phyloP scores from a whole-genome alignment of 2,888 invertebrate genomes.

The Leistus spinibarbis region DNA sequence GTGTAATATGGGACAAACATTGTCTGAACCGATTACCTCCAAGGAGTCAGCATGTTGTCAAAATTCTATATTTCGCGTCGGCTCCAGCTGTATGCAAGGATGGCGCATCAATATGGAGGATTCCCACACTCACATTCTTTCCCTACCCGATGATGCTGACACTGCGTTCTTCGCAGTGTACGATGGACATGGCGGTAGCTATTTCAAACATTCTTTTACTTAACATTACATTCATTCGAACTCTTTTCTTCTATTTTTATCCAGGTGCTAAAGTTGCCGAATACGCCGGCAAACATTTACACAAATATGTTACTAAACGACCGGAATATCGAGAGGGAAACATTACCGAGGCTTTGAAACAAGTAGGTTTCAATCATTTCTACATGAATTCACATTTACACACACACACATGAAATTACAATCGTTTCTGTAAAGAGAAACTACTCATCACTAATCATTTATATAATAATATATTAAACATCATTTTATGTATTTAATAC shows the following conservation, averaged over 20 bases:
- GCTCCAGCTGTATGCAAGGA: slow-evolving; percentile 99
- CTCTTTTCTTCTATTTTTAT: slow-evolving; percentile 45
- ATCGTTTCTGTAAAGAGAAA: too few relatives aligned
- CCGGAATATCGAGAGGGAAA: slow-evolving; percentile 84
- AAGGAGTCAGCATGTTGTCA: slow-evolving; percentile 84
- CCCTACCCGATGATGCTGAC: slow-evolving; percentile 89
- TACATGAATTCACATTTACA: neutral
- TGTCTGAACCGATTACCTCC: slow-evolving; percentile 94
- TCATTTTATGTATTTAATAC: too few relatives aligned
- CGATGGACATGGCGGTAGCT: slow-evolving; percentile 88
- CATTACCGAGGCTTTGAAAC: slow-evolving; percentile 82
- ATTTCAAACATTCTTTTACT: neutral
- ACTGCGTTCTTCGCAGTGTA: slow-evolving; percentile 97
- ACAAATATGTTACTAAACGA: slow-evolving; percentile 85
- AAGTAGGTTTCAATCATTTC: slow-evolving; percentile 59
- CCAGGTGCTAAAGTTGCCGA: slow-evolving; percentile 88
- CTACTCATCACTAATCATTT: too few relatives aligned
- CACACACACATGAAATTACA: too few relatives aligned
- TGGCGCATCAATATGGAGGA: slow-evolving; percentile 99
- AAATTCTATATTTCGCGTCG: slow-evolving; percentile 76
- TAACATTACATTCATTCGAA: neutral
- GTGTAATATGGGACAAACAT: slow-evolving; percentile 88
- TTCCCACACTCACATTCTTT: slow-evolving; percentile 94
- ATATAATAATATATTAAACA: too few relatives aligned
- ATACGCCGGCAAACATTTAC: slow-evolving; percentile 93